Evolutionary conservation across 2,888 invertebrate genomes (phyloP), one percentile per base, ranked within the genome.

Genomic region (Lasius platythorax): DNA sequence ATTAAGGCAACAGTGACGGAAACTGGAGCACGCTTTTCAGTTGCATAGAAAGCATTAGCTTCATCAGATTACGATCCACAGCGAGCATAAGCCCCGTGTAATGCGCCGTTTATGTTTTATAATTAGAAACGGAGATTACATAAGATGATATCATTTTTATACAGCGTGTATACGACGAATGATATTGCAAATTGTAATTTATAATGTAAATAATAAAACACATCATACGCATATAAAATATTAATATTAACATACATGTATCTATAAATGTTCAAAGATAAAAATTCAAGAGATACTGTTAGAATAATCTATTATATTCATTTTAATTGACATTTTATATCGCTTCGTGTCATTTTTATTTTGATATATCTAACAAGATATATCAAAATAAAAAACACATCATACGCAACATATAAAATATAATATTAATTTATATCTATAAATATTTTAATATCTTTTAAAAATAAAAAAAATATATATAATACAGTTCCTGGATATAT

Each of bases 11-110:
- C 79, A 33, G 61, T 46, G 79, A 70, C 43, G 79, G 72, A 79
- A 79, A 79, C 79, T 79, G 72, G 79, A 72, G 79, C 79, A 61
- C 23, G 72, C 33, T 72, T 79, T 70, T 72, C 33, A 79, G 79
- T 63, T 81, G 67, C 40, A 40, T 66, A 63, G 53, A 70, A 50
- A 43, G 61, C 68, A 63, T 83, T 79, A 61, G 37, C 66, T 79
- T 18, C n/a, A 43, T 61, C 28, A 30, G 46, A 63, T 30, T 56
- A 50, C 50, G 33, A 70, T 61, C 28, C 33, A 23, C 61, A 12
- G 18, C 61, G 46, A 72, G 70, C 37, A 63, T 83, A 37, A 73
- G 33, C 46, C 11, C 46, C 46, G 74, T 37, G 46, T 61, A 61
- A 74, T 61, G 18, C 74, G 61, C 37, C 61, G 74, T 37, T 79